Evolutionary conservation across 1,140 invertebrate species (phyloP).

Genomic region (Meteorus sp.): DNA sequence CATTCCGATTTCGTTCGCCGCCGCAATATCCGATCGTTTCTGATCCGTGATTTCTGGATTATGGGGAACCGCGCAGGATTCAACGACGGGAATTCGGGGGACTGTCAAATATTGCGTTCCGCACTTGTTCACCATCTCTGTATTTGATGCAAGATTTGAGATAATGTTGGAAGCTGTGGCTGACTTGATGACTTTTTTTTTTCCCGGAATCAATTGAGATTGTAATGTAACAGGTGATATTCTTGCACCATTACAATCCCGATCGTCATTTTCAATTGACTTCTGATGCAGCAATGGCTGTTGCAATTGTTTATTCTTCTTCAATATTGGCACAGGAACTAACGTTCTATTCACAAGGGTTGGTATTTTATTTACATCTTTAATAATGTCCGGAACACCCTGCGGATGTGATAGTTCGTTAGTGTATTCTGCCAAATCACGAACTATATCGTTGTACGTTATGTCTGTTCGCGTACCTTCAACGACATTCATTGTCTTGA

Average conservation of each 20-base stretch:
- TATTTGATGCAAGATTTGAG: too few species aligned
- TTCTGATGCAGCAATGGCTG: conserved; percentile 29
- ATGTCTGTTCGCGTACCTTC: conserved; percentile 3
- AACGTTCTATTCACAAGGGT: conserved; percentile 40
- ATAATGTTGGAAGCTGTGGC: too few species aligned
- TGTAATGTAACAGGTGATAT: conserved; percentile 46
- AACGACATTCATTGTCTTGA: not conserved
- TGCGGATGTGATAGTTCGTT: conserved; percentile 36
- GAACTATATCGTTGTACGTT: conserved; percentile 9
- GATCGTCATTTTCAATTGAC: conserved; percentile 22
- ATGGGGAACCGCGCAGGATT: too few species aligned
- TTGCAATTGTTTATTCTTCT: conserved; percentile 41
- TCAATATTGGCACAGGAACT: conserved; percentile 38
- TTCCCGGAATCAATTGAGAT: too few species aligned
- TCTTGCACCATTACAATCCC: conserved; percentile 40
- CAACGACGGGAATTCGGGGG: too few species aligned
- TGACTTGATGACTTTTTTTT: too few species aligned
- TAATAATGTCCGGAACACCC: conserved; percentile 36
- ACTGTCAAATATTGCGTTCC: too few species aligned
- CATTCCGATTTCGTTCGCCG: too few species aligned
- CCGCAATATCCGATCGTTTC: too few species aligned
- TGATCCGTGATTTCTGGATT: too few species aligned
- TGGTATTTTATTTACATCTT: conserved; percentile 43
- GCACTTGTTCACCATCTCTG: too few species aligned
- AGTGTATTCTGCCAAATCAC: not conserved